Percentiles rank a stretch among this genome's conserved stretches.
phyloP scores from a whole-genome alignment of 2,113 vertebrate genomes.

The Saccopteryx bilineata region DNA sequence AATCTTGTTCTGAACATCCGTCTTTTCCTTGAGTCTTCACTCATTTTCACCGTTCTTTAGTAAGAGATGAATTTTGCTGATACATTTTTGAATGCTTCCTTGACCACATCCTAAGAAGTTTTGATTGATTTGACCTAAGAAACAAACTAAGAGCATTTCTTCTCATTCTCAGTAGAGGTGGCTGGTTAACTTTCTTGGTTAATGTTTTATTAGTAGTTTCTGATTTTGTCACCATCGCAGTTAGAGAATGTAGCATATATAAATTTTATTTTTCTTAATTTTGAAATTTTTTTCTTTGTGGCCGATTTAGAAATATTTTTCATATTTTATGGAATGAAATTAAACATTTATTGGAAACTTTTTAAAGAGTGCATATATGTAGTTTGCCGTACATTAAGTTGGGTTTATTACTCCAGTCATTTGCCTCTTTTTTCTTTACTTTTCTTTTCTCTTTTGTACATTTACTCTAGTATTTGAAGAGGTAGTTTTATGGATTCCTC shows the following conservation, averaged over 20 bases:
- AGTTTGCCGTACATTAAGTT: background rate
- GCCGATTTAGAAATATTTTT: conserved; percentile 24
- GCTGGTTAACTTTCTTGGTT: conserved; percentile 33
- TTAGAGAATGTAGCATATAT: background rate
- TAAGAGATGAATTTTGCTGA: conserved; percentile 41
- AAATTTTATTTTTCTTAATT: background rate
- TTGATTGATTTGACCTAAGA: conserved; percentile 53
- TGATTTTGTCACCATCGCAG: background rate
- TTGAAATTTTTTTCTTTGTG: conserved; percentile 33
- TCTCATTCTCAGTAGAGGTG: conserved; percentile 5
- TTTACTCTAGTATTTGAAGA: background rate
- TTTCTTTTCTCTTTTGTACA: background rate
- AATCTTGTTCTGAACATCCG: background rate
- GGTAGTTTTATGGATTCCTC: background rate
- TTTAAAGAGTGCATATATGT: background rate
- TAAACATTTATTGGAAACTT: conserved; percentile 30
- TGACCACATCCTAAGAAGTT: background rate
- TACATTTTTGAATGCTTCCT: conserved; percentile 8
- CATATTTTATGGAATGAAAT: conserved; percentile 16
- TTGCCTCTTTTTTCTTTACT: background rate
- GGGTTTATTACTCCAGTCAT: background rate
- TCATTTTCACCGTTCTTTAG: background rate
- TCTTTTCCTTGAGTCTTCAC: conserved; percentile 37
- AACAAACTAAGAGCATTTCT: conserved; percentile 9
- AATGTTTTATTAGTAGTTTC: conserved; percentile 42